These are phyloP conservation scores for Trigoniulus corallinus DNA, from an alignment of 1,140 invertebrate genomes.

Conservation along the genomic window DNA sequence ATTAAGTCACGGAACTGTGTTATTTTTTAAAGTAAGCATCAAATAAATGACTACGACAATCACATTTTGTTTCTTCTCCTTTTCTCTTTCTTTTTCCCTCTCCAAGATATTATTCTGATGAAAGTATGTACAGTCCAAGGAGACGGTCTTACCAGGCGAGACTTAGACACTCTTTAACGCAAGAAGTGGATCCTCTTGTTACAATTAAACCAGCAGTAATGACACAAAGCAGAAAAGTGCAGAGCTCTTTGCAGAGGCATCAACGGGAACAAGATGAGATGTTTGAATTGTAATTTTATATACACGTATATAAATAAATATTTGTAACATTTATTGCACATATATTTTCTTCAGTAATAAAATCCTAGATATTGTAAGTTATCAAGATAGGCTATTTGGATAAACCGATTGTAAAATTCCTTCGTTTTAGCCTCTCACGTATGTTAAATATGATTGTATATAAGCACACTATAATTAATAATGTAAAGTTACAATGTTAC, in stretches of 20 bases:
- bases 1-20: neutral
- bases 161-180: neutral
- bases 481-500: too few relatives aligned
- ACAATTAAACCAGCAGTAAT: constrained; percentile 44
- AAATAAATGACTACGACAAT: neutral
- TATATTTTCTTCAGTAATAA: neutral
- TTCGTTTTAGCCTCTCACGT: neutral
- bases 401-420: too few relatives aligned
- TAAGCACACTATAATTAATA: neutral
- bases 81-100: neutral
- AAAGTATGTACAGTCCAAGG: neutral
- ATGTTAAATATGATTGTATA: neutral
- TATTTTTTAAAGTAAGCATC: neutral
- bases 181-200: constrained; percentile 19
- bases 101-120: neutral
- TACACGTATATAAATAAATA: neutral
- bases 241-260: constrained; percentile 55
- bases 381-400: neutral
- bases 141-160: neutral
- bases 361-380: too few relatives aligned
- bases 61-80: neutral
- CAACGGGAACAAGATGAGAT: constrained; percentile 71
- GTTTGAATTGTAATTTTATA: constrained; percentile 55
- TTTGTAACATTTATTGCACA: neutral
- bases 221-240: constrained; percentile 56